phyloP scores from a whole-genome alignment of 1,140 invertebrate genomes.

The Onthophagus taurus region DNA sequence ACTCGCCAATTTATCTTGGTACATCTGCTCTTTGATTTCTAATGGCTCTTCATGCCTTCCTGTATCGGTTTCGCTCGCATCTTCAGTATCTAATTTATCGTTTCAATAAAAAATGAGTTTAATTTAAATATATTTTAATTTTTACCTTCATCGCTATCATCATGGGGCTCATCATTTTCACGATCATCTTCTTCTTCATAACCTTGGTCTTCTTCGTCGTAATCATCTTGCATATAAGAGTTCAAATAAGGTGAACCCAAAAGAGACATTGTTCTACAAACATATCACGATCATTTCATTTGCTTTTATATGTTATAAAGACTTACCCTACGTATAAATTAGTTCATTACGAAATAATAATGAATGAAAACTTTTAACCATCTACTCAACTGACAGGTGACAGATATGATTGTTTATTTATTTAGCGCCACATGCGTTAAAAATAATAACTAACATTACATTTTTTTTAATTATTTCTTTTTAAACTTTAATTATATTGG shows the following conservation, averaged over 20 bases:
- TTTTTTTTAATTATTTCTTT: too few species aligned
- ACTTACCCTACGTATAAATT: too few species aligned
- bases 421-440: too few species aligned
- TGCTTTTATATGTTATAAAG: too few species aligned
- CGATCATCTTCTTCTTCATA: slow-evolving; percentile 24
- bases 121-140: not conserved
- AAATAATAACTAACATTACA: too few species aligned
- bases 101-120: not conserved
- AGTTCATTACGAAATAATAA: too few species aligned
- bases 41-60: slow-evolving; percentile 69
- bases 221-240: slow-evolving; percentile 25
- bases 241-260: slow-evolving; percentile 27
- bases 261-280: slow-evolving; percentile 11
- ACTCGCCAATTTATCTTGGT: slow-evolving; percentile 83
- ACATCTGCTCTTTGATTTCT: slow-evolving; percentile 91
- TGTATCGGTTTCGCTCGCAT: slow-evolving; percentile 82
- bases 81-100: slow-evolving; percentile 58
- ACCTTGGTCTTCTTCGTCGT: slow-evolving; percentile 28
- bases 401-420: too few species aligned
- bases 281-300: too few species aligned
- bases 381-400: too few species aligned
- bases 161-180: slow-evolving; percentile 21
- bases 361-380: too few species aligned
- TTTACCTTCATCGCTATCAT: slow-evolving; percentile 28
- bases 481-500: too few species aligned